These are phyloP conservation scores for Alitta virens DNA, from an alignment of 2,888 invertebrate species.

Conservation along the genomic window DNA sequence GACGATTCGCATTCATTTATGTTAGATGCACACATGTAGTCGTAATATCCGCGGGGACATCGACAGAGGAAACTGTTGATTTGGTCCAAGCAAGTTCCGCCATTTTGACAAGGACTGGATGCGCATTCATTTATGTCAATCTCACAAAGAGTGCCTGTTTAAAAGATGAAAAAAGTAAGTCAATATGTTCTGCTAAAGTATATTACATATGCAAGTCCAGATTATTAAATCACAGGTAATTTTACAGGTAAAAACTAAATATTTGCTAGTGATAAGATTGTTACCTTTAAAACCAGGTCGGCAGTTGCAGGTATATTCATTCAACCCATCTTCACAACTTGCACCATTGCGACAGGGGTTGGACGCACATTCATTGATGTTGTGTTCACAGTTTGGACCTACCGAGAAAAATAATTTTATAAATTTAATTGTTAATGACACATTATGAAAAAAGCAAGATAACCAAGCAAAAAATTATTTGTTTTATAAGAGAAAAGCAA, in stretches of 20 bases:
- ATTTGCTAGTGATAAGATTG: too few relatives aligned
- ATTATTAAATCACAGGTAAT: too few relatives aligned
- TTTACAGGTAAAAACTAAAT: too few relatives aligned
- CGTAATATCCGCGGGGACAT: slow-evolving; percentile 66
- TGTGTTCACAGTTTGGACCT: slow-evolving; percentile 17
- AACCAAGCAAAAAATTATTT: too few relatives aligned
- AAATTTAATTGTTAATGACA: too few relatives aligned
- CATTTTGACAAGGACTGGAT: slow-evolving; percentile 91
- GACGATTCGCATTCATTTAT: slow-evolving; percentile 69
- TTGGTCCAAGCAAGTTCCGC: slow-evolving; percentile 80
- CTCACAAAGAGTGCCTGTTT: slow-evolving; percentile 29
- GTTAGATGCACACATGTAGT: slow-evolving; percentile 61
- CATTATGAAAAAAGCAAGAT: too few relatives aligned
- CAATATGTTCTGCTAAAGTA: too few relatives aligned
- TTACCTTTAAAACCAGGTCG: slow-evolving; percentile 14
- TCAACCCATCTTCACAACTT: slow-evolving; percentile 80
- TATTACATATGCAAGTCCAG: neutral
- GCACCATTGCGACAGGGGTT: slow-evolving; percentile 64
- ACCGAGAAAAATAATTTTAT: too few relatives aligned
- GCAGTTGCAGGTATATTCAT: slow-evolving; percentile 66
- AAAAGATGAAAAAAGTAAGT: too few relatives aligned
- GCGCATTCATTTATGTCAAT: slow-evolving; percentile 56
- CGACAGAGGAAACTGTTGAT: slow-evolving; percentile 90
- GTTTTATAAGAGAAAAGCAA: too few relatives aligned
- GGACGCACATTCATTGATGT: slow-evolving; percentile 22